These are phyloP conservation scores for Etheostoma nigrum DNA, from an alignment of 2,797 vertebrate species.

Conservation along the genomic window DNA sequence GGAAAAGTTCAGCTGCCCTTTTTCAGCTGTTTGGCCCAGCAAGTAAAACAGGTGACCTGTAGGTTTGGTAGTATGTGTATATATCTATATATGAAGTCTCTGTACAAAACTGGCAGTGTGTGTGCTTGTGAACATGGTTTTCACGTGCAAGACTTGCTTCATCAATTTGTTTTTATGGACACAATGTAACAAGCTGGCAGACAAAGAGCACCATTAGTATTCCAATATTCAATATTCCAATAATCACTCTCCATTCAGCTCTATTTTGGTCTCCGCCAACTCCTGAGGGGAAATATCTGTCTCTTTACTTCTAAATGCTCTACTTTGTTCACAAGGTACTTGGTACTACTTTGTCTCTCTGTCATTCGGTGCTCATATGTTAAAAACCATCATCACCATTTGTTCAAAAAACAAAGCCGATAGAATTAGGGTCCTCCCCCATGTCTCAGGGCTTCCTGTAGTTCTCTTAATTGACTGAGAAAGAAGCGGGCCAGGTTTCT, in stretches of 20 bases:
- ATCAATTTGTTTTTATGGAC: too few relatives aligned
- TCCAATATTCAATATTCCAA: background rate
- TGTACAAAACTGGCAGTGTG: too few relatives aligned
- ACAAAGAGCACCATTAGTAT: background rate
- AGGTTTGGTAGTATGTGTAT: too few relatives aligned
- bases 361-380: background rate
- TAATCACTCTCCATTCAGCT: background rate
- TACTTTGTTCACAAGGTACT: background rate
- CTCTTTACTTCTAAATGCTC: background rate
- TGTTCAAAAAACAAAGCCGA: background rate
- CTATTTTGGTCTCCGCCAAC: background rate
- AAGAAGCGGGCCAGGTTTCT: slow-evolving; percentile 6
- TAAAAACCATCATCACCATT: background rate
- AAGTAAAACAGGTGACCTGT: slow-evolving; percentile 27
- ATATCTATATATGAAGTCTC: too few relatives aligned
- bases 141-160: too few relatives aligned
- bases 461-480: slow-evolving; percentile 13
- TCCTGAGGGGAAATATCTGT: background rate
- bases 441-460: background rate
- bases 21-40: slow-evolving; percentile 8
- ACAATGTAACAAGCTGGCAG: too few relatives aligned
- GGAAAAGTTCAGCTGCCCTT: slow-evolving; percentile 20
- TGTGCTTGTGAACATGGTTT: too few relatives aligned
- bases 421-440: background rate
- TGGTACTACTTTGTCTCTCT: background rate